A percentile compares a stretch with the other conserved stretches of the same genome.
phyloP scores from a whole-genome alignment of 2,888 invertebrate genomes.

The Heliconius cydno region DNA sequence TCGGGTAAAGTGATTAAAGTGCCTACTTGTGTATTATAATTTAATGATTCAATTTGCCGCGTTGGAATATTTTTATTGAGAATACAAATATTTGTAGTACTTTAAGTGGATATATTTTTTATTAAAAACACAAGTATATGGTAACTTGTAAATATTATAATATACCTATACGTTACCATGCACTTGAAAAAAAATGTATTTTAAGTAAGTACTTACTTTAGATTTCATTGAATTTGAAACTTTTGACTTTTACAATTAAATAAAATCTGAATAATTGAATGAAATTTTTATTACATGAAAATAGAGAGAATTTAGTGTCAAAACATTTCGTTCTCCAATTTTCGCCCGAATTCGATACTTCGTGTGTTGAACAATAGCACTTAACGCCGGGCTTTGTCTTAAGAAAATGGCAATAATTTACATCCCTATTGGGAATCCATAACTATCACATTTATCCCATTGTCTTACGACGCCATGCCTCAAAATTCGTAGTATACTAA shows the following conservation, averaged over 20 bases:
- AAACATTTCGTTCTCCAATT: background rate
- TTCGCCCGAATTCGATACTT: background rate
- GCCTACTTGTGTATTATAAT: conserved; percentile 21
- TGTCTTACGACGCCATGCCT: too few relatives aligned
- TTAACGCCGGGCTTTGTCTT: background rate
- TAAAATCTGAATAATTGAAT: too few relatives aligned
- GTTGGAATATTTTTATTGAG: conserved; percentile 14
- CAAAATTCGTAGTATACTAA: background rate
- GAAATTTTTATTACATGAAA: background rate
- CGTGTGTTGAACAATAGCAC: background rate
- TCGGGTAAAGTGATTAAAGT: conserved; percentile 15
- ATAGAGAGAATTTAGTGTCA: background rate
- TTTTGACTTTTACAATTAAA: too few relatives aligned
- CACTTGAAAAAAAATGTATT: too few relatives aligned
- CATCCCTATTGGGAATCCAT: background rate
- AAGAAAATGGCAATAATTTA: background rate
- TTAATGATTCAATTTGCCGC: conserved; percentile 23
- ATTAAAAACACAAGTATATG: background rate
- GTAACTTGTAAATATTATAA: background rate
- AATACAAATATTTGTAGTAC: conserved; percentile 10
- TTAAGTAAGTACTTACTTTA: too few relatives aligned
- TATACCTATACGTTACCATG: too few relatives aligned
- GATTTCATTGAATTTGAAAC: too few relatives aligned
- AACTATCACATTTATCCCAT: too few relatives aligned
- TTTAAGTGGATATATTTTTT: background rate